These are phyloP conservation scores for Cerceris ruficornis DNA, from an alignment of 2,888 invertebrate genomes.

Conservation along the genomic window DNA sequence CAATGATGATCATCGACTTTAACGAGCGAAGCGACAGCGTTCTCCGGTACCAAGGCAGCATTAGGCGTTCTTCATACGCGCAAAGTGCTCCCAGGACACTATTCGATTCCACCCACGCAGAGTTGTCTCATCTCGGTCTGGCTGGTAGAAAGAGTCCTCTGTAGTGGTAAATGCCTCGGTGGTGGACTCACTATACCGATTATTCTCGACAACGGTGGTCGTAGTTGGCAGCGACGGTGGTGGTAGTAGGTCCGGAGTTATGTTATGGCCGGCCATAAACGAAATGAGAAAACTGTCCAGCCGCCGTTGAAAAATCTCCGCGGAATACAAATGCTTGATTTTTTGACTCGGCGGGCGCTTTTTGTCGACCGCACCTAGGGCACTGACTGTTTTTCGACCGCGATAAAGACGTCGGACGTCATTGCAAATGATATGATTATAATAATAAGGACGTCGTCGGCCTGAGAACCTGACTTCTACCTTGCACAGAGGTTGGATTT, in stretches of 20 bases:
- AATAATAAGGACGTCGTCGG: slow-evolving; percentile 6
- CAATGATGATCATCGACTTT: not conserved
- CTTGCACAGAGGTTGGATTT: not conserved
- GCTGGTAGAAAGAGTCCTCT: slow-evolving; percentile 28
- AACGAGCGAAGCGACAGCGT: not conserved
- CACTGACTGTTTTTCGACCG: slow-evolving; percentile 24
- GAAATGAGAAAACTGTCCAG: slow-evolving; percentile 80
- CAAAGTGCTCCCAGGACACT: slow-evolving; percentile 44
- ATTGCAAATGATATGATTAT: slow-evolving; percentile 13
- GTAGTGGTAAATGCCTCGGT: slow-evolving; percentile 20
- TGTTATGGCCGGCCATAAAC: slow-evolving; percentile 79
- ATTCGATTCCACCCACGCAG: slow-evolving; percentile 55
- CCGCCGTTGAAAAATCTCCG: slow-evolving; percentile 78
- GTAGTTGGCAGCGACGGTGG: slow-evolving; percentile 41
- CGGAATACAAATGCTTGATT: slow-evolving; percentile 80
- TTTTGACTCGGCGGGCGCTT: slow-evolving; percentile 60
- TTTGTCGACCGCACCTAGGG: slow-evolving; percentile 50
- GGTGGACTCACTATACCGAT: slow-evolving; percentile 9
- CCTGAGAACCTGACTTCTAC: not conserved
- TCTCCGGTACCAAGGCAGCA: not conserved
- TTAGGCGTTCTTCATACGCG: slow-evolving; percentile 21
- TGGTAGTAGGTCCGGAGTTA: slow-evolving; percentile 74
- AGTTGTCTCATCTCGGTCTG: slow-evolving; percentile 37
- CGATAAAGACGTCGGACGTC: slow-evolving; percentile 10
- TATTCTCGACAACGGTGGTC: slow-evolving; percentile 8